phyloP scores from a whole-genome alignment of 1,140 invertebrate genomes.

The Aphelenchoides fujianensis region DNA sequence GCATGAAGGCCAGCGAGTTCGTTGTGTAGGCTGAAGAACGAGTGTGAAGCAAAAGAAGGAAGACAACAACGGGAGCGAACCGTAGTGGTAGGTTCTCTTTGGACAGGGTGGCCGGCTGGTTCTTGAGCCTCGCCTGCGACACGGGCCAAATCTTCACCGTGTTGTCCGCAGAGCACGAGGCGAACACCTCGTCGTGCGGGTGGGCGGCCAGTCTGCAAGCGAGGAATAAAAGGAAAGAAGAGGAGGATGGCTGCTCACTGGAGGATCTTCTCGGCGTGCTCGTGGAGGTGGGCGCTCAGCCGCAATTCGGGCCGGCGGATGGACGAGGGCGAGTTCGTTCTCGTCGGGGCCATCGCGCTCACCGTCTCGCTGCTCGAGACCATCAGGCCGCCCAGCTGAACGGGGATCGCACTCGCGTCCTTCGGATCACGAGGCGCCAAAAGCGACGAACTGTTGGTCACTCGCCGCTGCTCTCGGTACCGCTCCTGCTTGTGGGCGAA shows the following conservation, averaged over 20 bases:
- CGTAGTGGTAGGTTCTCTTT: constrained; percentile 30
- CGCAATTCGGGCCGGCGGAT: constrained; percentile 32
- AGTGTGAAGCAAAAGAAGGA: no score
- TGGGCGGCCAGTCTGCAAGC: constrained; percentile 39
- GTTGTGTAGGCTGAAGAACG: constrained; percentile 37
- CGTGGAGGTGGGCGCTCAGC: constrained; percentile 42
- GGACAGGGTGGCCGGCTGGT: constrained; percentile 37
- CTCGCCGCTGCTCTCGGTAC: constrained; percentile 38
- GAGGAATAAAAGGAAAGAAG: constrained; percentile 4
- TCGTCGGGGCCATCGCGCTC: constrained; percentile 26
- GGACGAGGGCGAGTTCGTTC: constrained; percentile 13
- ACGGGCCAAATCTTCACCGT: constrained; percentile 44
- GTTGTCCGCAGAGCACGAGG: constrained; percentile 35
- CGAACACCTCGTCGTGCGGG: constrained; percentile 39
- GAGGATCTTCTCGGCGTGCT: constrained; percentile 39
- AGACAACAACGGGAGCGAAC: no score
- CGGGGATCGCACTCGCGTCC: constrained; percentile 7
- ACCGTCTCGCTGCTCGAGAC: constrained; percentile 13
- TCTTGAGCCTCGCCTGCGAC: constrained; percentile 17
- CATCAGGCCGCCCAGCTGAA: constrained; percentile 19
- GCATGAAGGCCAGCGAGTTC: constrained; percentile 45
- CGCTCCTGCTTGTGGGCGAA: constrained; percentile 38
- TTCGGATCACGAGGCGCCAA: constrained; percentile 15
- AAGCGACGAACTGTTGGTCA: constrained; percentile 24
- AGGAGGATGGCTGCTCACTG: constrained; percentile 17